Evolutionary conservation across 2,797 vertebrate genomes (phyloP).

Genomic region (Microctenopoma steveboyesi): DNA sequence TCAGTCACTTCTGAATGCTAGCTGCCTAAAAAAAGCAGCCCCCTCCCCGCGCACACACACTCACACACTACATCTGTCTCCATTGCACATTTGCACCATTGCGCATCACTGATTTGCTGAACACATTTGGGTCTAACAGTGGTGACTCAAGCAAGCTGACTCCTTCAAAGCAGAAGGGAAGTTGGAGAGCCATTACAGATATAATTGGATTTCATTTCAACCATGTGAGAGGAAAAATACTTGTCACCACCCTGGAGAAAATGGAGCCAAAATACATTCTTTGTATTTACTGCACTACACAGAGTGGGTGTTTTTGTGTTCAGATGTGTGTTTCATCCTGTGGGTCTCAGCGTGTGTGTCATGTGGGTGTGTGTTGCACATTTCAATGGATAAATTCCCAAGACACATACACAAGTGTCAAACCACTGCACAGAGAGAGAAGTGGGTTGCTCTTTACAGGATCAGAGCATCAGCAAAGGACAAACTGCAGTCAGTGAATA

Average conservation of each 20-base stretch:
- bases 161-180: slow-evolving; percentile 76
- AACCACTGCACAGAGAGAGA: slow-evolving; percentile 49
- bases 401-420: slow-evolving; percentile 54
- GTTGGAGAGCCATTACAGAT: slow-evolving; percentile 74
- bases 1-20: slow-evolving; percentile 41
- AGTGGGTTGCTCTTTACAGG: slow-evolving; percentile 51
- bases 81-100: slow-evolving; percentile 58
- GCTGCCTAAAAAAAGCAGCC: slow-evolving; percentile 11
- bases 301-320: slow-evolving; percentile 39
- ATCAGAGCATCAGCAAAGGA: slow-evolving; percentile 34
- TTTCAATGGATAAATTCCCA: slow-evolving; percentile 51
- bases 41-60: slow-evolving; percentile 13
- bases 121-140: slow-evolving; percentile 65
- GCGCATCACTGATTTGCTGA: slow-evolving; percentile 64
- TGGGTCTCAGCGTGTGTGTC: slow-evolving; percentile 10
- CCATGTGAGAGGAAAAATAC: slow-evolving; percentile 72
- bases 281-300: slow-evolving; percentile 62
- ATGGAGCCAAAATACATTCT: slow-evolving; percentile 68
- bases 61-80: slow-evolving; percentile 43
- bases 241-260: slow-evolving; percentile 71
- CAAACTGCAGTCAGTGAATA: slow-evolving; percentile 36
- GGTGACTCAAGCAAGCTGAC: slow-evolving; percentile 72
- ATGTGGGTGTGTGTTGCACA: slow-evolving; percentile 45
- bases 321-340: slow-evolving; percentile 27
- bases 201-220: slow-evolving; percentile 82